Evolutionary conservation across 2,888 invertebrate genomes (phyloP), one percentile per base, ranked within the genome.

Genomic region (Nineta flava): DNA sequence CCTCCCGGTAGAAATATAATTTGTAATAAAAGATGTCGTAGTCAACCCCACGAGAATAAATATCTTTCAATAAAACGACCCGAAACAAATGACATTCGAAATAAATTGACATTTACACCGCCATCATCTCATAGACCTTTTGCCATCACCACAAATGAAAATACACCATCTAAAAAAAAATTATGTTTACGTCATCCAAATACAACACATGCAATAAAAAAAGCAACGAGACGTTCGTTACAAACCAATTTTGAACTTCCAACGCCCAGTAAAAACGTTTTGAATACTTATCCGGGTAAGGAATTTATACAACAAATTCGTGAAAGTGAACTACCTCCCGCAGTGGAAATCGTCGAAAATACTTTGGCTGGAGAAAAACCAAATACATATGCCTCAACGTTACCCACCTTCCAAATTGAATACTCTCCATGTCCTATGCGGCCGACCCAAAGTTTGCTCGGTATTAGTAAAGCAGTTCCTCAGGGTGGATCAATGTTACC

Each of bases 401-500:
- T 74, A 58, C 74, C 72, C 10, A 62, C 73, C 52, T 75, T 74
- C 44, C 73, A 75, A 62, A 75, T 76, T 53, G 76, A 76, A 62
- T 77, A 77, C 53, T 66, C 68, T 3, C 67, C 68, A 3, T 63
- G 65, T 54, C 57, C 60, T 2, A 53, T 62, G 49, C 55, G 62
- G 62, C 58, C 69, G 64, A 63, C 64, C 63, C 66, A 66, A 54
- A 54, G 48, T 54, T 53, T 46, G 52, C 44, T 21, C 32, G 52
- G 35, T 40, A 54, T 40, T 31, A 55, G 34, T 50, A 55, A 38
- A 53, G 53, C 26, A 3, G 26, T 6, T 6, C 26, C 26, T 5
- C 26, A 26, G 7, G 26, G 35, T 34, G 52, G 42, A 51, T 54
- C 47, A 48, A 54, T 6, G 21, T 54, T 50, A 52, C 54, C 6